Conservation (phyloP, 2,113 vertebrate genomes). For the Heptranchias perlo region DNA sequence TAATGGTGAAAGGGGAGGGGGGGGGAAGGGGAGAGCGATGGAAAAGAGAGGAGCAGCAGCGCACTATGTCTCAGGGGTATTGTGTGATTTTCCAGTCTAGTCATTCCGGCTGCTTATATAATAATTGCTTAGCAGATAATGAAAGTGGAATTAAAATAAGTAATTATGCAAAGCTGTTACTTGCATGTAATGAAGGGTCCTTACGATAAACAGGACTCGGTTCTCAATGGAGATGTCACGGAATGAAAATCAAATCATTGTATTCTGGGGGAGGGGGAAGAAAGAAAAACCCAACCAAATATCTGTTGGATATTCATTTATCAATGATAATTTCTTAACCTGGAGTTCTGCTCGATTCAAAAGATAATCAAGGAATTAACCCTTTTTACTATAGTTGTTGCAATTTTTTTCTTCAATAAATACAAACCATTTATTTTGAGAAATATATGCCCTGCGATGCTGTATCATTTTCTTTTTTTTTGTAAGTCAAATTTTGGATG, state of each 20-base stretch:
- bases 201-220: background rate
- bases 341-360: background rate
- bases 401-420: background rate
- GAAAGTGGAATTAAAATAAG: background rate
- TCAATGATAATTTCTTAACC: background rate
- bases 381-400: background rate
- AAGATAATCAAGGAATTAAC: background rate
- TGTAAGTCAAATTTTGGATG: background rate
- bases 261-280: background rate
- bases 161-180: background rate
- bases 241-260: background rate
- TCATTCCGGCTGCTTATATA: background rate
- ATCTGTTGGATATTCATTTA: background rate
- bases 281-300: background rate
- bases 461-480: background rate
- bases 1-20: background rate
- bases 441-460: background rate
- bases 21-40: too few relatives aligned
- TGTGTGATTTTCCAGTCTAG: background rate
- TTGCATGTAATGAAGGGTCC: too few relatives aligned
- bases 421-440: background rate
- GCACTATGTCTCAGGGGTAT: background rate
- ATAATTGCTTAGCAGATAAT: too few relatives aligned
- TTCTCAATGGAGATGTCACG: background rate
- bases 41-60: background rate